Evolutionary conservation across 2,888 invertebrate genomes (phyloP).

Genomic region (Phlogophora meticulosa): DNA sequence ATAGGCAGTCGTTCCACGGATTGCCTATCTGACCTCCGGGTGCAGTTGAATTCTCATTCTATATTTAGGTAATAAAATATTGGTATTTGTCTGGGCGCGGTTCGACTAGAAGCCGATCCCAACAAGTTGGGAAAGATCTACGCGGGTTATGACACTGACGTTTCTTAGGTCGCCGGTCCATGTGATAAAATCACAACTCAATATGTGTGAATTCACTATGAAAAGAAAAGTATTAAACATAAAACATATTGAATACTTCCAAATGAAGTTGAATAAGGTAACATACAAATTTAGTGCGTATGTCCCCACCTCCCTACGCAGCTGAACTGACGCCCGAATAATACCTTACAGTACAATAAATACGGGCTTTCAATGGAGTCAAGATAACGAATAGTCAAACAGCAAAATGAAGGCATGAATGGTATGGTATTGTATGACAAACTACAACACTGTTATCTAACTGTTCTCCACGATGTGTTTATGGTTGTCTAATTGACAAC

Average conservation of each 20-base stretch:
- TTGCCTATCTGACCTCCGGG: no score
- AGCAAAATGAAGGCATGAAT: slow-evolving; percentile 9
- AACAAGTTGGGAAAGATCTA: no score
- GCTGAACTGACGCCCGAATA: neutral
- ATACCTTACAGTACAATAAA: neutral
- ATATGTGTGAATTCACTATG: neutral
- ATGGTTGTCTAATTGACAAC: slow-evolving; percentile 50
- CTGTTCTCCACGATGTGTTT: slow-evolving; percentile 48
- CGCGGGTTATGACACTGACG: no score
- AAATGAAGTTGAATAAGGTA: neutral
- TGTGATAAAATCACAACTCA: neutral
- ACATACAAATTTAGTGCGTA: neutral
- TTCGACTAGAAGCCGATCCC: neutral
- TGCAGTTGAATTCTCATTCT: no score
- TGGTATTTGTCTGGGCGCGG: neutral
- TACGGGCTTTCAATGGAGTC: neutral
- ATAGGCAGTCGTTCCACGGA: neutral
- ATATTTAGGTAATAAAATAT: no score
- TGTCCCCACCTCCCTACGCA: no score
- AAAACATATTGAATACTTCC: neutral
- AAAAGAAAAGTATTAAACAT: neutral
- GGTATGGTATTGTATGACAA: slow-evolving; percentile 26
- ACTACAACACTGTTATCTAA: slow-evolving; percentile 30
- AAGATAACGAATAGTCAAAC: slow-evolving; percentile 9
- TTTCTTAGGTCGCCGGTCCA: no score